A percentile compares a stretch with the other conserved stretches of the same genome.
Conservation (phyloP, 2,888 invertebrate genomes). For the Fragum fragum region DNA sequence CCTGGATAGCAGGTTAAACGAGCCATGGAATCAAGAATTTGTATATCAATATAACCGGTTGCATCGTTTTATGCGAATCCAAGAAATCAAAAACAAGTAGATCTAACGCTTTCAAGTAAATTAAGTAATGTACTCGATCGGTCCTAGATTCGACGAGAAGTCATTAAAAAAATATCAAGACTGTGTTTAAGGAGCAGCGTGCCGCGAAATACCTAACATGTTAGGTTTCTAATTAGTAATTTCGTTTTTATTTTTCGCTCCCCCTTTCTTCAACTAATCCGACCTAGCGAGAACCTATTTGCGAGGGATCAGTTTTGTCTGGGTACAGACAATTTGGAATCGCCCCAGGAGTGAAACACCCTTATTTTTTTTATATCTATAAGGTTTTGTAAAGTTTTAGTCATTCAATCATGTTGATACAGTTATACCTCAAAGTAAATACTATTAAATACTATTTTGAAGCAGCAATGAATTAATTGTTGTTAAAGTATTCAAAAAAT, state of each 20-base stretch:
- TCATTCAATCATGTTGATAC: too few species aligned
- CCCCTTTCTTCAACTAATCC: conserved; percentile 65
- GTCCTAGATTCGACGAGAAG: background rate
- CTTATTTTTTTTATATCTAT: background rate
- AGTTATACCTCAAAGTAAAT: too few species aligned
- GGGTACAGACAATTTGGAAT: conserved; percentile 60
- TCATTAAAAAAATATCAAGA: conserved; percentile 2
- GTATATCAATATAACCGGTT: too few species aligned
- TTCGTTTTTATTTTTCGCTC: conserved; percentile 61
- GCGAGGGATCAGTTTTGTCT: conserved; percentile 48
- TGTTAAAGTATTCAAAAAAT: too few species aligned
- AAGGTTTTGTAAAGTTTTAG: too few species aligned
- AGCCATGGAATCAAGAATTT: too few species aligned
- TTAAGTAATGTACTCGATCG: background rate
- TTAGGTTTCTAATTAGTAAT: conserved; percentile 63
- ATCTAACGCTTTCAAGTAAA: conserved; percentile 15
- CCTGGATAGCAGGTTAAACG: too few species aligned
- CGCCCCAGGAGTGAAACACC: conserved; percentile 43
- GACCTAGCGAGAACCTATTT: conserved; percentile 52
- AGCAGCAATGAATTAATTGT: too few species aligned
- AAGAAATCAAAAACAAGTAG: too few species aligned
- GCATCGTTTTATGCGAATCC: too few species aligned
- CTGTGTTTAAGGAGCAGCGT: conserved; percentile 4
- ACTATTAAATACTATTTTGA: too few species aligned
- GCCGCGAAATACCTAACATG: conserved; percentile 42